Conservation (phyloP, 2,888 invertebrate species). For the Ectemnius continuus region DNA sequence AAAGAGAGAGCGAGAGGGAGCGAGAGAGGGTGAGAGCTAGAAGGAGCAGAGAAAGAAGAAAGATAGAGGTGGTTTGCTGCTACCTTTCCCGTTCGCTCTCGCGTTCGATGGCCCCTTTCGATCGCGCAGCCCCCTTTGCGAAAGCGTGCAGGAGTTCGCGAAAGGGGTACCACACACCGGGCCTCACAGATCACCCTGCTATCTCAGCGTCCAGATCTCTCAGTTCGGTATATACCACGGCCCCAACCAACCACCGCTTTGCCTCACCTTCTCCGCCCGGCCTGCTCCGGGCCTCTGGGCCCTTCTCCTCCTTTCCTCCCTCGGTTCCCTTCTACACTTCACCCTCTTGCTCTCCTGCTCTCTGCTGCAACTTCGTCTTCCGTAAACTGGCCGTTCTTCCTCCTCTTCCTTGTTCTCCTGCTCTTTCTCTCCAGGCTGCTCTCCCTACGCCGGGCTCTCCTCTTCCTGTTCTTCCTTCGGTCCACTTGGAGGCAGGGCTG, state of each 20-base stretch:
- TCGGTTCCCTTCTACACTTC: slow-evolving; percentile 20
- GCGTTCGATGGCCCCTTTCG: slow-evolving; percentile 54
- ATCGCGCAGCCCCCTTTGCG: slow-evolving; percentile 62
- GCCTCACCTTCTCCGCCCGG: slow-evolving; percentile 27
- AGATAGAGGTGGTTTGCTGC: slow-evolving; percentile 2
- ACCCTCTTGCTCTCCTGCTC: slow-evolving; percentile 42
- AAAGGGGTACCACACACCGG: slow-evolving; percentile 77
- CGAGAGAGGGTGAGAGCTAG: too few relatives aligned
- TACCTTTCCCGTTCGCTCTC: slow-evolving; percentile 26
- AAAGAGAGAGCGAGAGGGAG: too few relatives aligned
- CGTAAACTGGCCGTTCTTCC: slow-evolving; percentile 11
- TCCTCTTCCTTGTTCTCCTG: slow-evolving; percentile 8
- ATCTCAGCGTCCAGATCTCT: slow-evolving; percentile 74
- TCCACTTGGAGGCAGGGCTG: slow-evolving; percentile 6
- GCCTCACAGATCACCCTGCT: slow-evolving; percentile 78
- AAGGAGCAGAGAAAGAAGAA: too few relatives aligned
- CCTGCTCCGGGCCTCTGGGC: neutral
- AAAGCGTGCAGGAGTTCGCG: slow-evolving; percentile 71
- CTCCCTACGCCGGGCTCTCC: neutral
- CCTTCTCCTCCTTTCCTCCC: slow-evolving; percentile 24
- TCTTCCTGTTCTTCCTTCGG: slow-evolving; percentile 29
- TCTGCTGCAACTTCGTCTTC: slow-evolving; percentile 29
- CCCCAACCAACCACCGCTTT: slow-evolving; percentile 48
- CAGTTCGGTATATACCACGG: slow-evolving; percentile 65
- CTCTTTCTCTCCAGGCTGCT: slow-evolving; percentile 10